A percentile compares a stretch with the other conserved stretches of the same genome.
Evolutionary conservation across 2,797 vertebrate species (phyloP).

Genomic region (Myotis vivesi): DNA sequence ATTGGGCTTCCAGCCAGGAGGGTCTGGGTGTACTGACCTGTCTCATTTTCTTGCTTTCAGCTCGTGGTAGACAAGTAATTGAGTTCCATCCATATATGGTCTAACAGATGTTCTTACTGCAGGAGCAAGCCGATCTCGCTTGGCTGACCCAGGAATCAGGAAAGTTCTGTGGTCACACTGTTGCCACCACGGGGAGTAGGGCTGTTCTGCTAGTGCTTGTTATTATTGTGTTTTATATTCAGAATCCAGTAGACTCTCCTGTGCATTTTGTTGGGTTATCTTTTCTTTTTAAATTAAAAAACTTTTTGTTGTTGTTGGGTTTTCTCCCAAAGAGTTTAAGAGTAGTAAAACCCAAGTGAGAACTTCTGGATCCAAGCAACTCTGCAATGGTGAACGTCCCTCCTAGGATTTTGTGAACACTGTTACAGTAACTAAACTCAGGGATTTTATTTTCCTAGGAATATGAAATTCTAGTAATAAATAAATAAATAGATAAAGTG

Average conservation of each 20-base stretch:
- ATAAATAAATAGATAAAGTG: not conserved
- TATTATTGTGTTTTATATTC: not conserved
- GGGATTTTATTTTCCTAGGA: not conserved
- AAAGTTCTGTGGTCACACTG: not conserved
- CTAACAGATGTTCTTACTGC: not conserved
- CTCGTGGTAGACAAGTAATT: not conserved
- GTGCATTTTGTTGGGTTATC: conserved; percentile 4
- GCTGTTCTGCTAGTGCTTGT: not conserved
- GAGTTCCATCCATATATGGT: not conserved
- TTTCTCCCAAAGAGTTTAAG: not conserved
- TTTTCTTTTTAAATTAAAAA: not conserved
- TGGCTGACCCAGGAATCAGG: not conserved
- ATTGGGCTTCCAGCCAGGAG: not conserved
- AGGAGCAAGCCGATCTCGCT: not conserved
- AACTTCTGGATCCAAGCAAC: not conserved
- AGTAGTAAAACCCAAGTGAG: not conserved
- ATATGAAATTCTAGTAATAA: not conserved
- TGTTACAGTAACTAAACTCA: not conserved
- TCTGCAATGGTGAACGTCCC: not conserved
- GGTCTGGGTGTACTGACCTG: not conserved
- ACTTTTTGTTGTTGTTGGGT: not conserved
- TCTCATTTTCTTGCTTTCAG: not conserved
- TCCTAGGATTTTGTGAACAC: conserved; percentile 16
- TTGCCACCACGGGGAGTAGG: not conserved
- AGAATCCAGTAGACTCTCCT: not conserved